phyloP scores from a whole-genome alignment of 2,113 vertebrate genomes.

The Dryoscopus gambensis region DNA sequence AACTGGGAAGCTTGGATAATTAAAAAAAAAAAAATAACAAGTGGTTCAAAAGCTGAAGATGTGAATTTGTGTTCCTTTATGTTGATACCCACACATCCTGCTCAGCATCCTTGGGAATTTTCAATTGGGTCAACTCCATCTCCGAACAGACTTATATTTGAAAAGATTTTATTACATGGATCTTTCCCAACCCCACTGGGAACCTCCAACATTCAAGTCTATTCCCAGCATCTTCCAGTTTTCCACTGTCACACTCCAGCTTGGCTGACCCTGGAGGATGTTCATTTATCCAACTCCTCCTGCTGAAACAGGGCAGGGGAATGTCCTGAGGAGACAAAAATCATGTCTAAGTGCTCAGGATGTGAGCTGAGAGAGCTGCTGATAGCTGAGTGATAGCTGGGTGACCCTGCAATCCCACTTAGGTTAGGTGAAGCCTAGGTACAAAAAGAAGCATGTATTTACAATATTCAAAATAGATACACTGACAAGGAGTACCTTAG shows the following conservation, averaged over 20 bases:
- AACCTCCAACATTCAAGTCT: neutral
- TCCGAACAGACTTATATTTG: neutral
- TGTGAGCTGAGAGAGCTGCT: neutral
- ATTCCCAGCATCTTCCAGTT: neutral
- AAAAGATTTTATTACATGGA: neutral
- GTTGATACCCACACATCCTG: rapidly evolving
- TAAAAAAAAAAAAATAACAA: neutral
- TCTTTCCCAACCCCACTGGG: neutral
- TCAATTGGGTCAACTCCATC: neutral
- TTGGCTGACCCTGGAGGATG: neutral
- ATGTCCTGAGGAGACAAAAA: neutral
- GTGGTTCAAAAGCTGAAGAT: rapidly evolving
- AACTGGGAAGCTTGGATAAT: neutral
- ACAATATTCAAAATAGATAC: neutral
- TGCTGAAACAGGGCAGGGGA: neutral
- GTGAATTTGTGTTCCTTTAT: rapidly evolving
- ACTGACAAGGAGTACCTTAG: neutral
- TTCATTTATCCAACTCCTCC: neutral
- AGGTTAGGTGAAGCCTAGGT: neutral
- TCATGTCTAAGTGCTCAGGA: neutral
- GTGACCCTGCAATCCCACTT: neutral
- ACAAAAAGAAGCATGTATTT: neutral
- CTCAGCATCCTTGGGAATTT: neutral
- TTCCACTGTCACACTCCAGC: rapidly evolving
- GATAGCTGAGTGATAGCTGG: neutral